Evolutionary conservation across 1,140 invertebrate species (phyloP), one percentile per base, ranked within the genome.

Genomic region (Listronotus oregonensis): DNA sequence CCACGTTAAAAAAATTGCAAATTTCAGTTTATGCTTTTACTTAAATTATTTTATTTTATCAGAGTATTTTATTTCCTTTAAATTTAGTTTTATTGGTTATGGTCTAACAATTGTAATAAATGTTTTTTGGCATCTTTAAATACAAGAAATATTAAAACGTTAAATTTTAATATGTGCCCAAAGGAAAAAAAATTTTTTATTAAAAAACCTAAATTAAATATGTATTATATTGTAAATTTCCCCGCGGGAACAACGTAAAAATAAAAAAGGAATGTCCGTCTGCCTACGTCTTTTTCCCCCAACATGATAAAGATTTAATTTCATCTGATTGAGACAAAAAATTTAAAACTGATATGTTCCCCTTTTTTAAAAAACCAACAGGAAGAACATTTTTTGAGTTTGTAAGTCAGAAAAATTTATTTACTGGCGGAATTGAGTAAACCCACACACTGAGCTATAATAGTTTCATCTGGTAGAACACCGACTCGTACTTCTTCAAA

Each of bases 221-320:
- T 27, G 21, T 27, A 27, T 5, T 27, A 27, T 5, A 27, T 5
- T 27, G 21, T 3, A 11, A 46, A 50, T 85, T 86, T 84, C 94
- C 93, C 90, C 71, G 90, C 90, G 67, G 89, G 89, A 65, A 92
- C 80, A 51, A 95, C 85, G 77, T 90, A 86, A 78, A 94, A 92
- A 52, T 91, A 80, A 75, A 93, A 95, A 6, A 93, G 92, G 67
- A 83, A 83, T 64, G 84, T 84, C 80, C 94, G 92, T 72, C 87
- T 85, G 47, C 93, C 93, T 9, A 94, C 86, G 66, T 84, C 85
- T 80, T 94, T 95, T 71, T 85, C 88, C 92, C 92, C 91, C 91
- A 95, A 74, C 93, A 95, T 10, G 90, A 87, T 0, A 95, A 80
- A 56, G 89, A 91, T 55, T 92, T 92, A 67, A 92, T 86, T 76